Evolutionary conservation across 2,888 invertebrate genomes (phyloP).

Genomic region (Amblyjoppa proteus): DNA sequence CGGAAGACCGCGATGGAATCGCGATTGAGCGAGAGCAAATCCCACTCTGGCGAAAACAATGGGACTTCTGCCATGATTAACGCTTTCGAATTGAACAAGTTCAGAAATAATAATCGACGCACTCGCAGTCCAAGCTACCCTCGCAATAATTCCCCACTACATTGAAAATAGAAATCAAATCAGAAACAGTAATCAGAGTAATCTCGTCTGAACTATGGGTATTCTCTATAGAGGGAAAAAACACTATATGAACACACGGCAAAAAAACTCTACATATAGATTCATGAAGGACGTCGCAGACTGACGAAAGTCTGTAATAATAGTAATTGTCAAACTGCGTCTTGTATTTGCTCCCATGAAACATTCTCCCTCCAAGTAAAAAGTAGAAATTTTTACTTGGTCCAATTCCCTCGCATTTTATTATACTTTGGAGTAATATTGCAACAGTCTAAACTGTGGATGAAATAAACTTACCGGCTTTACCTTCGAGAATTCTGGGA

Average conservation of each 20-base stretch:
- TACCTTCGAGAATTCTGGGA: conserved; percentile 46
- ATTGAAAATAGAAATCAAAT: not conserved
- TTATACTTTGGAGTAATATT: not conserved
- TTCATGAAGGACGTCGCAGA: not conserved
- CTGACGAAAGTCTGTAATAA: not conserved
- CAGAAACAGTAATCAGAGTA: not conserved
- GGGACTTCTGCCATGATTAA: conserved; percentile 23
- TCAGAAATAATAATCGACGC: conserved; percentile 32
- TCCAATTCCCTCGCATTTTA: not conserved
- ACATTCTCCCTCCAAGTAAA: not conserved
- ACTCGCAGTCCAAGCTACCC: not conserved
- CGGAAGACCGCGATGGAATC: conserved; percentile 59
- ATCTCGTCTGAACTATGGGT: not conserved
- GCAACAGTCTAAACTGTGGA: not conserved
- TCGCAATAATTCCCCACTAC: not conserved
- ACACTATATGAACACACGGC: not conserved
- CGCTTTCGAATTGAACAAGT: conserved; percentile 34
- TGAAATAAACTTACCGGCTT: conserved; percentile 60
- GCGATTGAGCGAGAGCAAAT: conserved; percentile 57
- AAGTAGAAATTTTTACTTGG: not conserved
- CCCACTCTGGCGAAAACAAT: conserved; percentile 52
- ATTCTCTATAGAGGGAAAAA: not conserved
- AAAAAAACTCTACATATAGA: not conserved
- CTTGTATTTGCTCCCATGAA: not conserved
- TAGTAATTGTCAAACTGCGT: not conserved